These are phyloP conservation scores for Drosophila hawaiiensis DNA, from an alignment of 2,888 invertebrate species.

Conservation along the genomic window DNA sequence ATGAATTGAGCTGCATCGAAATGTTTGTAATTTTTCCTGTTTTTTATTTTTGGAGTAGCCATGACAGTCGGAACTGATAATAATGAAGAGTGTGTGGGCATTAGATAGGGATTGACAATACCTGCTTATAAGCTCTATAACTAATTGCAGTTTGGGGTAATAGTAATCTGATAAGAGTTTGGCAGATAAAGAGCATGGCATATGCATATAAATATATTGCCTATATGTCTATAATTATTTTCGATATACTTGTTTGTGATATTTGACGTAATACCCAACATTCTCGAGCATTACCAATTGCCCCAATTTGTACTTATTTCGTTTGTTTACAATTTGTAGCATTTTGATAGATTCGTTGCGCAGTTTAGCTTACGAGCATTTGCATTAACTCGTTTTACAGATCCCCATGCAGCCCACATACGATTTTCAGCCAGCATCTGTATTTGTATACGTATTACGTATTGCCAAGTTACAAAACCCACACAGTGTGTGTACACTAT, in stretches of 20 bases:
- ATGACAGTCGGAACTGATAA: constrained; percentile 26
- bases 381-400: constrained; percentile 23
- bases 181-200: constrained; percentile 7
- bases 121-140: constrained; percentile 10
- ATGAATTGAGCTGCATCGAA: constrained; percentile 9
- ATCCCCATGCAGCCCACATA: constrained; percentile 34
- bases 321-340: constrained; percentile 12
- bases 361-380: constrained; percentile 42
- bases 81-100: constrained; percentile 3
- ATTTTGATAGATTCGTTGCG: constrained; percentile 43
- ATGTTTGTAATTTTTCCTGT: constrained; percentile 3
- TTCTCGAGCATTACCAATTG: constrained; percentile 1
- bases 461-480: constrained; percentile 37
- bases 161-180: constrained; percentile 20
- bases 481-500: constrained; percentile 15
- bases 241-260: neutral
- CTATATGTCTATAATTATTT: constrained; percentile 2
- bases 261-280: constrained; percentile 4
- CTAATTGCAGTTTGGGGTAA: constrained; percentile 27
- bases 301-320: constrained; percentile 17
- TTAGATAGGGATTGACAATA: constrained; percentile 20
- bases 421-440: constrained; percentile 13
- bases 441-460: constrained; percentile 4
- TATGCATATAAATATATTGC: neutral
- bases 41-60: constrained; percentile 21